A percentile compares a stretch with the other conserved stretches of the same genome.
Conservation (phyloP, 2,888 invertebrate genomes). For the Hypercompe scribonia region DNA sequence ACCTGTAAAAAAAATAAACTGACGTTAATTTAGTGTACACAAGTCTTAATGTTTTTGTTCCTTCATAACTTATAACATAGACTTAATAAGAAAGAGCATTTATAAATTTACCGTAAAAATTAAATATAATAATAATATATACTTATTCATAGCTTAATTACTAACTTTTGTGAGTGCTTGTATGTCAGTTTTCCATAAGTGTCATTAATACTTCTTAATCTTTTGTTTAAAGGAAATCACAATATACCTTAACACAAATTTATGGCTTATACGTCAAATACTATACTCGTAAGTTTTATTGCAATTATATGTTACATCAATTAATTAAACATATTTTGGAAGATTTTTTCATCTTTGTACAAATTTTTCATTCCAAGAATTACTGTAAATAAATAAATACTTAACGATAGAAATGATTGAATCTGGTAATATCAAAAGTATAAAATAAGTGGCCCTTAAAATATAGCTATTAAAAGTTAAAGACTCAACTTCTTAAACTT, state of each 20-base stretch:
- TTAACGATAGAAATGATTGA: neutral
- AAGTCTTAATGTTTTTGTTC: neutral
- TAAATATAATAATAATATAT: neutral
- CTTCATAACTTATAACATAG: neutral
- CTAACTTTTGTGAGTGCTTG: neutral
- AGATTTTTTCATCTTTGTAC: neutral
- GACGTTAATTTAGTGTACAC: neutral
- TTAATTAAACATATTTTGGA: neutral
- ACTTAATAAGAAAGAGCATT: neutral
- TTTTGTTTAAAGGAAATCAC: neutral
- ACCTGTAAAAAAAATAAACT: slow-evolving; percentile 24
- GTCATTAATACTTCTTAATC: too few relatives aligned
- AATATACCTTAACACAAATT: neutral
- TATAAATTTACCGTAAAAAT: neutral
- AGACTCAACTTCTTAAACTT: slow-evolving; percentile 56
- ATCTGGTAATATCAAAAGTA: neutral
- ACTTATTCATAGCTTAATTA: neutral
- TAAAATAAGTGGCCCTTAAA: slow-evolving; percentile 21
- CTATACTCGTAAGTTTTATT: too few relatives aligned
- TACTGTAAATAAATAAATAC: neutral
- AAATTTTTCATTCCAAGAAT: neutral
- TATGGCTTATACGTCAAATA: too few relatives aligned
- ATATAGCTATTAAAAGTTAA: slow-evolving; percentile 40
- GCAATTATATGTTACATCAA: too few relatives aligned
- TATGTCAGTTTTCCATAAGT: too few relatives aligned